Base-by-base conservation (phyloP, 2,888 invertebrate genomes). In the Thalpophila matura region DNA sequence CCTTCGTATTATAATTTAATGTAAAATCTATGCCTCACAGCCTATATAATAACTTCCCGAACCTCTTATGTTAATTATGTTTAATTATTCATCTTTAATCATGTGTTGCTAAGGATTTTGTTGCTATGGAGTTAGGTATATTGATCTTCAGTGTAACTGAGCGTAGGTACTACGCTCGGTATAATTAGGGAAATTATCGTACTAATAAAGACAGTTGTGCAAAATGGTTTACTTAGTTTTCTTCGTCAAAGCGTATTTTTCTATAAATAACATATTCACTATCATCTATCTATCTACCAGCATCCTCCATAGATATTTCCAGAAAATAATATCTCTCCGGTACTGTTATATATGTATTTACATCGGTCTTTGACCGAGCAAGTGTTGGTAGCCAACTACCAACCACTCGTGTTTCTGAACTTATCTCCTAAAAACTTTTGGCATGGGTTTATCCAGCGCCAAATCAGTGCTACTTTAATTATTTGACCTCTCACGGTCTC, bases 391-490 rank as follows among this genome's bases (percentile, higher is more conserved):
- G 70, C 62, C 63, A 46, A 58, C 68, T 63, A n/a, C 43, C 24
- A 45, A 16, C 35, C 70, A 45, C 62, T 65, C 50, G 70, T 16
- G 37, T 65, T 60, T 35, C 59, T 42, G 42, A 64, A 68, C 31
- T 50, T 69, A 38, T 65, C 50, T 61, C 50, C 50, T 69, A 69
- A 61, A 60, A 65, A 61, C 26, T 65, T 69, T 61, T 65, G 70
- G 70, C 70, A 50, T 61, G 61, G 4, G 37, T 45, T 20, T 51
- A 51, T 61, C 62, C 35, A 26, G 51, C 70, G 65, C 65, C 65
- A 66, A 70, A 70, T 61, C 70, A 51, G 70, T 51, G 40, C 50
- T 50, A 50, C 54, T 67, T 67, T 71, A 67, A 71, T 67, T 62
- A 49, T 62, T 18, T 50, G 50, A 65, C 61, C 61, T 29, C 10